Evolutionary conservation across 2,113 vertebrate genomes (phyloP).

Genomic region (Todiramphus saurophagus): DNA sequence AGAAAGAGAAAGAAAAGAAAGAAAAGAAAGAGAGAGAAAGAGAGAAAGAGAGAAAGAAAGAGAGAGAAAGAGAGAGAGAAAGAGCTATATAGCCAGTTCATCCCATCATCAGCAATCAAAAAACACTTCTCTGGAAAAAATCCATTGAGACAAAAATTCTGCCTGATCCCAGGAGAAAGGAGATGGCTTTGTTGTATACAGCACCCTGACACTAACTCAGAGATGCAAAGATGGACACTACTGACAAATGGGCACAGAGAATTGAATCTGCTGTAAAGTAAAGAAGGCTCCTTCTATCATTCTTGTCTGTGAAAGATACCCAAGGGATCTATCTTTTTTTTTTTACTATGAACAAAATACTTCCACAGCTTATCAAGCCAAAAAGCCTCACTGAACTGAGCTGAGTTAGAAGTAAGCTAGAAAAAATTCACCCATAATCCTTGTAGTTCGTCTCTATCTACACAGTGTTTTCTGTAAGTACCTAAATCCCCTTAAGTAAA

Average conservation of each 20-base stretch:
- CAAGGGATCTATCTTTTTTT: background rate
- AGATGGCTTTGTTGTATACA: background rate
- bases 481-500: conserved; percentile 17
- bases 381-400: background rate
- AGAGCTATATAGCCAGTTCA: background rate
- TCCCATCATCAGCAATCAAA: background rate
- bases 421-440: background rate
- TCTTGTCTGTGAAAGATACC: background rate
- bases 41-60: background rate
- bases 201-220: background rate
- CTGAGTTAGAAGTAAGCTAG: background rate
- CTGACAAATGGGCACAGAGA: background rate
- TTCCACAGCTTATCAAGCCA: background rate
- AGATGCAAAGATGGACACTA: background rate
- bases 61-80: background rate
- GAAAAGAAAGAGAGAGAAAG: too few relatives aligned
- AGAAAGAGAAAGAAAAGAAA: too few relatives aligned
- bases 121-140: background rate
- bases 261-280: background rate
- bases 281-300: background rate
- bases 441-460: background rate
- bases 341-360: background rate
- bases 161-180: background rate
- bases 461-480: background rate
- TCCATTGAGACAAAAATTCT: background rate